Evolutionary conservation across 1,140 invertebrate genomes (phyloP).

Genomic region (Drosophila repleta): DNA sequence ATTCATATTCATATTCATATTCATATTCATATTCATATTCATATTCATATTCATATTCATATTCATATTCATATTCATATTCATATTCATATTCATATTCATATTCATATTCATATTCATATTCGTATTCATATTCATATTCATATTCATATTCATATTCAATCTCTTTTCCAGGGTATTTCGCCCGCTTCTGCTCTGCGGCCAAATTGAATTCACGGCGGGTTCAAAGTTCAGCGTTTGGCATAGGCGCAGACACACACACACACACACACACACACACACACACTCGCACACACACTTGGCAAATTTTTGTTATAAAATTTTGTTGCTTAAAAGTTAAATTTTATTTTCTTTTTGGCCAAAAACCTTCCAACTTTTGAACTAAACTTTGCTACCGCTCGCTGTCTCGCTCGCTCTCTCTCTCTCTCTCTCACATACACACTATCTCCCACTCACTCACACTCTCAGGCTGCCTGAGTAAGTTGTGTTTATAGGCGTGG

Average conservation of each 20-base stretch:
- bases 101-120: no score
- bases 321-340: slow-evolving; percentile 50
- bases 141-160: no score
- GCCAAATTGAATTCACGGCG: background rate
- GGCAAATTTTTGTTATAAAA: slow-evolving; percentile 36
- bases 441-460: background rate
- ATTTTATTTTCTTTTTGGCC: slow-evolving; percentile 28
- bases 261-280: slow-evolving; percentile 6
- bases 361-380: slow-evolving; percentile 28
- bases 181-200: background rate
- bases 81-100: no score
- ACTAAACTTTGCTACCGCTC: slow-evolving; percentile 30
- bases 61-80: no score
- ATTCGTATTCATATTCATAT: no score
- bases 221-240: slow-evolving; percentile 41
- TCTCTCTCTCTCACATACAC: background rate
- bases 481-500: slow-evolving; percentile 23
- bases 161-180: no score
- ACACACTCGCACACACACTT: background rate
- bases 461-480: slow-evolving; percentile 17
- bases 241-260: slow-evolving; percentile 15
- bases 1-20: no score
- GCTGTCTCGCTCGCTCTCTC: slow-evolving; percentile 8
- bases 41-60: no score
- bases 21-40: no score